Percentiles rank a stretch among this genome's conserved stretches.
phyloP scores from a whole-genome alignment of 2,888 invertebrate species.

The Thelaira solivaga region DNA sequence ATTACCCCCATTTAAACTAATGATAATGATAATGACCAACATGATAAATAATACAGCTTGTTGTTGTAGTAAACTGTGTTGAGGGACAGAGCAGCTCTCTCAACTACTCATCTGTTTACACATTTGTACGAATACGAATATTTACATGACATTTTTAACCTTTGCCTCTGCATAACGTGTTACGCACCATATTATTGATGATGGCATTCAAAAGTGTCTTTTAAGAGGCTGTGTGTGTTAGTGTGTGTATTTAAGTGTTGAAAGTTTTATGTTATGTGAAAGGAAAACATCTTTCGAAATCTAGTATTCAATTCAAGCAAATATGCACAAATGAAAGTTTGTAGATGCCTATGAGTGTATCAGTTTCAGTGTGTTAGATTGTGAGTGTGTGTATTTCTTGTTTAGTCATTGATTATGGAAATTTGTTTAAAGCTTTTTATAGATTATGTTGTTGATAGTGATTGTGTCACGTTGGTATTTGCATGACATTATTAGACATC shows the following conservation, averaged over 20 bases:
- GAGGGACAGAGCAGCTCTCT: background rate
- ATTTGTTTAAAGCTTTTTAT: background rate
- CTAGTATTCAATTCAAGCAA: background rate
- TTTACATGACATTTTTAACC: background rate
- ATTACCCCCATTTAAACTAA: background rate
- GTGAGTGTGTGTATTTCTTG: background rate
- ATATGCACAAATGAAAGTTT: background rate
- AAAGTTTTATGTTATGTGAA: slow-evolving; percentile 11
- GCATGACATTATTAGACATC: background rate
- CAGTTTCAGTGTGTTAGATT: background rate
- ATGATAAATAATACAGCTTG: background rate
- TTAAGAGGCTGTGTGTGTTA: background rate
- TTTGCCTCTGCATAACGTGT: too few species aligned
- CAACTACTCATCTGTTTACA: background rate
- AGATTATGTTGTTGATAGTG: background rate
- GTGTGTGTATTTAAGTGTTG: background rate
- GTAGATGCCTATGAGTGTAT: background rate
- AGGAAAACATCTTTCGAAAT: background rate
- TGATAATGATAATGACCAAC: background rate
- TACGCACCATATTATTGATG: too few species aligned
- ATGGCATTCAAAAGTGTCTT: background rate
- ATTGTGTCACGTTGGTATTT: background rate
- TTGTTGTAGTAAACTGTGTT: background rate
- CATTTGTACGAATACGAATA: too few species aligned
- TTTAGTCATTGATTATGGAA: slow-evolving; percentile 21